phyloP scores from a whole-genome alignment of 2,888 invertebrate genomes.

The Carabus problematicus region DNA sequence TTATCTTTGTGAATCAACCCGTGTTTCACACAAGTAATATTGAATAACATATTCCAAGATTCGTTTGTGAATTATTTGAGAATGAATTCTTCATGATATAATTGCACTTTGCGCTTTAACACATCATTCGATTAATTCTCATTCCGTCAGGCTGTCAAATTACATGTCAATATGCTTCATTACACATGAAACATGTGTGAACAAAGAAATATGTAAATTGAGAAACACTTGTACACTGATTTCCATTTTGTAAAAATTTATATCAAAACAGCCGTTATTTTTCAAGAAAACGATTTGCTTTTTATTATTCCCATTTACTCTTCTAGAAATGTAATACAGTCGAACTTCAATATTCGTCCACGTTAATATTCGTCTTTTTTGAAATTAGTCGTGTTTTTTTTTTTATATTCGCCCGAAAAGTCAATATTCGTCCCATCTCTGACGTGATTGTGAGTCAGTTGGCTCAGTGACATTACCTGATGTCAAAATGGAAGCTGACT shows the following conservation, averaged over 20 bases:
- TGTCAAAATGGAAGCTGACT: no score
- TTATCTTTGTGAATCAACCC: no score
- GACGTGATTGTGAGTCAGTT: no score
- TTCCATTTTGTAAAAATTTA: constrained; percentile 39
- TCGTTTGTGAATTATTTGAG: neutral
- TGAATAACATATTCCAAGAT: no score
- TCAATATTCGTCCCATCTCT: no score
- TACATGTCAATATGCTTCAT: constrained; percentile 1
- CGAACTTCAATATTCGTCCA: no score
- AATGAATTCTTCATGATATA: constrained; percentile 6
- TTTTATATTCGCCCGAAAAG: no score
- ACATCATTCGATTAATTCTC: neutral
- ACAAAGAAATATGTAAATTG: constrained; percentile 5
- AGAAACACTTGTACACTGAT: constrained; percentile 24
- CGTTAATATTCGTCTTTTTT: no score
- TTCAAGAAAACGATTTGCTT: constrained; percentile 12
- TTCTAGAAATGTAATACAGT: neutral
- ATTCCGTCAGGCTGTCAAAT: neutral
- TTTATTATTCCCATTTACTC: neutral
- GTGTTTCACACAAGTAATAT: no score
- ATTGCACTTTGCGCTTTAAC: constrained; percentile 6
- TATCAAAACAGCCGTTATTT: constrained; percentile 39
- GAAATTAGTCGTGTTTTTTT: no score
- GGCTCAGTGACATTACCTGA: no score
- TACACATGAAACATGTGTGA: neutral